Percentiles rank a stretch among this genome's conserved stretches.
Evolutionary conservation across 1,140 invertebrate species (phyloP).

Genomic region (Aphidius gifuensis): DNA sequence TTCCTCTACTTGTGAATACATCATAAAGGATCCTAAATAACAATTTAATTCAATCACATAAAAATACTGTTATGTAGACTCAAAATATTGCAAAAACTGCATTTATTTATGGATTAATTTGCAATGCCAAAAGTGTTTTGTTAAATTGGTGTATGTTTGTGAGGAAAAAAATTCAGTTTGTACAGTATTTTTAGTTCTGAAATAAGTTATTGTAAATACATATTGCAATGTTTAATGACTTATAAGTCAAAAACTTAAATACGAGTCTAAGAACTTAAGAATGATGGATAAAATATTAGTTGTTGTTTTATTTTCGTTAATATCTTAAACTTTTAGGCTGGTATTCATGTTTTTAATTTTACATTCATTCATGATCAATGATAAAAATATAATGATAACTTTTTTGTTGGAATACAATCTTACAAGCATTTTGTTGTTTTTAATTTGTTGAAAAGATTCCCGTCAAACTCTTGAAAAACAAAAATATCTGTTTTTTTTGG

Average conservation of each 20-base stretch:
- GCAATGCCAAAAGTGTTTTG: too few species aligned
- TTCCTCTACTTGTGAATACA: slow-evolving; percentile 12
- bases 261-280: too few species aligned
- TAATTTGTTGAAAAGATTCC: slow-evolving; percentile 65
- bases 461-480: slow-evolving; percentile 70
- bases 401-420: slow-evolving; percentile 41
- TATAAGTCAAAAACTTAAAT: too few species aligned
- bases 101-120: too few species aligned
- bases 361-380: background rate
- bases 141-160: too few species aligned
- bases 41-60: too few species aligned
- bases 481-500: slow-evolving; percentile 72
- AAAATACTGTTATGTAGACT: too few species aligned
- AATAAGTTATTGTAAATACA: too few species aligned
- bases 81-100: too few species aligned
- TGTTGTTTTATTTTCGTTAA: background rate
- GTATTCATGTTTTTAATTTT: background rate
- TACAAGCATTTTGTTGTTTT: slow-evolving; percentile 65
- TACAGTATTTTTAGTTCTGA: too few species aligned
- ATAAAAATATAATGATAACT: background rate
- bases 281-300: background rate
- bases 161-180: too few species aligned
- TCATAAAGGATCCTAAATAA: slow-evolving; percentile 18
- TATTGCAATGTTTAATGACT: too few species aligned
- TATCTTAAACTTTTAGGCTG: background rate